These are phyloP conservation scores for Pollimyrus isidori DNA, from an alignment of 2,113 vertebrate species.

Conservation along the genomic window DNA sequence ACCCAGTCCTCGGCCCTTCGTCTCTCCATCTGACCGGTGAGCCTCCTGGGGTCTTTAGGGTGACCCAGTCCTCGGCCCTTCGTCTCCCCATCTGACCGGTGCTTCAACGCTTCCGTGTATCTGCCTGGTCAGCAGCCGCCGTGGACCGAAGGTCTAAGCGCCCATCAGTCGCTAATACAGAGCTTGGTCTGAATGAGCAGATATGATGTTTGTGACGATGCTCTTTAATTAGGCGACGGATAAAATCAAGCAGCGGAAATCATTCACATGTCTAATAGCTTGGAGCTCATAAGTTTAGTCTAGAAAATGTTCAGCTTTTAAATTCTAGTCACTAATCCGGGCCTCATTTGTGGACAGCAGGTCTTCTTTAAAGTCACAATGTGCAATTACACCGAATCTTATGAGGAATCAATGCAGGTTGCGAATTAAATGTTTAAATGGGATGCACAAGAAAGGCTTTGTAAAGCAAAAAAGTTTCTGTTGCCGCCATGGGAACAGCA, in stretches of 20 bases:
- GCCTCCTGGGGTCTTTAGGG: not conserved
- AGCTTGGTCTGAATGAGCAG: not conserved
- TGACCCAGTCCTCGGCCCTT: not conserved
- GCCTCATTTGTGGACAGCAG: not conserved
- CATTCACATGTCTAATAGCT: not conserved
- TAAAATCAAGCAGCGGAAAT: not conserved
- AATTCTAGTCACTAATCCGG: not conserved
- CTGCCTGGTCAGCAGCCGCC: not conserved
- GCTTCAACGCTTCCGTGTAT: not conserved
- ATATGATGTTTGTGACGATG: not conserved
- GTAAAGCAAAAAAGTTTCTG: not conserved
- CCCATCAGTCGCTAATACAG: not conserved
- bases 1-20: not conserved
- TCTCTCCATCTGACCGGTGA: not conserved
- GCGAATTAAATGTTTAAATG: not conserved
- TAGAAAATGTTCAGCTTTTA: not conserved
- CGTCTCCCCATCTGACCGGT: no score
- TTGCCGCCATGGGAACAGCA: not conserved
- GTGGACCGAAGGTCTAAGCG: not conserved
- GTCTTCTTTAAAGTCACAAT: not conserved
- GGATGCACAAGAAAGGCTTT: not conserved
- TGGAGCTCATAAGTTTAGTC: not conserved
- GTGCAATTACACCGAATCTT: not conserved
- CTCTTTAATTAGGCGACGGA: not conserved
- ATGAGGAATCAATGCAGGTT: not conserved